phyloP scores from a whole-genome alignment of 37 sponge, comb jelly and placozoan genomes.

The Tethya wilhelma region DNA sequence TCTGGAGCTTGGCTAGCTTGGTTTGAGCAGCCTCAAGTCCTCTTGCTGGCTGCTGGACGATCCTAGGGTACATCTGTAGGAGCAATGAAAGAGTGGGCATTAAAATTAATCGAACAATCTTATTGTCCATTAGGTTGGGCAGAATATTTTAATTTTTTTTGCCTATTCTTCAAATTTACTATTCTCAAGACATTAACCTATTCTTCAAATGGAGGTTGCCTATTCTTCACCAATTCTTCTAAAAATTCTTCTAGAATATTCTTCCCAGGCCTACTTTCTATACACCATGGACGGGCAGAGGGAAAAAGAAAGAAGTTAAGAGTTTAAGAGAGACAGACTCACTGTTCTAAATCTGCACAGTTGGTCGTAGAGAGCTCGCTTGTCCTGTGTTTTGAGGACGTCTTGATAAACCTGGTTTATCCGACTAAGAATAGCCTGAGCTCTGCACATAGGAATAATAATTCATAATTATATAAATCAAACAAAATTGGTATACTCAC shows the following conservation, averaged over 20 bases:
- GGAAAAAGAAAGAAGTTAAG: neutral
- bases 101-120: neutral
- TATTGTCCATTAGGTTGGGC: no score
- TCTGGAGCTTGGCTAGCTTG: conserved; percentile 30
- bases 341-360: conserved; percentile 86
- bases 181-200: no score
- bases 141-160: no score
- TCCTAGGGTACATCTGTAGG: conserved; percentile 47
- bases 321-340: neutral
- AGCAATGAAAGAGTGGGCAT: neutral
- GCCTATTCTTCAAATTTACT: no score
- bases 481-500: conserved; percentile 23
- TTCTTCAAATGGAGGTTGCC: no score
- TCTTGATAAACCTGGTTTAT: conserved; percentile 86
- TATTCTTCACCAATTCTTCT: no score
- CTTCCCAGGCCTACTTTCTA: no score
- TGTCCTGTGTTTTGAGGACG: conserved; percentile 65
- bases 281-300: no score
- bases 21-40: conserved; percentile 44
- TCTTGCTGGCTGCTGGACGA: conserved; percentile 7
- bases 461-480: neutral
- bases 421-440: conserved; percentile 55
- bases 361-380: conserved; percentile 70
- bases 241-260: no score
- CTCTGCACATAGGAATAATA: conserved; percentile 30